A percentile compares a stretch with the other conserved stretches of the same genome.
Evolutionary conservation across 2,888 invertebrate species (phyloP).

Genomic region (Synergus laeviventris): DNA sequence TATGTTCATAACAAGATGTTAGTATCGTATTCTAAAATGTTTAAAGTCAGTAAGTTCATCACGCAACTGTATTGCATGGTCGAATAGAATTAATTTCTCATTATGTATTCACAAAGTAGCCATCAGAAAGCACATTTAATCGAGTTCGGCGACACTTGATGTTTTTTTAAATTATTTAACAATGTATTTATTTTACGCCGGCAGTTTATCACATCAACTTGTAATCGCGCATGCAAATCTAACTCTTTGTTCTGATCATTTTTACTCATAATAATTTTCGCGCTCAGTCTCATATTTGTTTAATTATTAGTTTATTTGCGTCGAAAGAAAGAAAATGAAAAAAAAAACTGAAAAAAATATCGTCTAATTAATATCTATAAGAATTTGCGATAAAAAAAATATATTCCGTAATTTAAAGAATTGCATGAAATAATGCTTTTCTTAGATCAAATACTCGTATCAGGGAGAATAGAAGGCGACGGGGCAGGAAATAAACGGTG

Average conservation of each 20-base stretch:
- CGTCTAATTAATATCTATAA: too few relatives aligned
- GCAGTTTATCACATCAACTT: neutral
- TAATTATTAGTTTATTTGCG: too few relatives aligned
- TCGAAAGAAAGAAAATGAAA: too few relatives aligned
- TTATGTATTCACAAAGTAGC: neutral
- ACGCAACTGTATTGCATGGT: neutral
- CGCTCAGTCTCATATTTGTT: neutral
- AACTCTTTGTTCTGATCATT: neutral
- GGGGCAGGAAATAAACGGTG: neutral
- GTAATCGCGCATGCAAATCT: neutral
- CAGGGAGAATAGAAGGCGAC: conserved; percentile 2
- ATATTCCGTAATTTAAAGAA: neutral
- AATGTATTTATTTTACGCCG: too few relatives aligned
- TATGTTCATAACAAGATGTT: neutral
- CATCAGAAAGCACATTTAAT: neutral
- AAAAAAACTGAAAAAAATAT: too few relatives aligned
- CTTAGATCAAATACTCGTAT: neutral
- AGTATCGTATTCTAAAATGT: too few relatives aligned
- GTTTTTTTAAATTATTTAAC: too few relatives aligned
- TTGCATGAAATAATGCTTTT: neutral
- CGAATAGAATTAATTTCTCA: neutral
- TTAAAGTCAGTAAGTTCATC: neutral
- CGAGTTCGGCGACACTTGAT: neutral
- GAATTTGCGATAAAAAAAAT: neutral
- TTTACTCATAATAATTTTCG: neutral